Evolutionary conservation across 2,113 vertebrate genomes (phyloP).

Genomic region (Balaeniceps rex): DNA sequence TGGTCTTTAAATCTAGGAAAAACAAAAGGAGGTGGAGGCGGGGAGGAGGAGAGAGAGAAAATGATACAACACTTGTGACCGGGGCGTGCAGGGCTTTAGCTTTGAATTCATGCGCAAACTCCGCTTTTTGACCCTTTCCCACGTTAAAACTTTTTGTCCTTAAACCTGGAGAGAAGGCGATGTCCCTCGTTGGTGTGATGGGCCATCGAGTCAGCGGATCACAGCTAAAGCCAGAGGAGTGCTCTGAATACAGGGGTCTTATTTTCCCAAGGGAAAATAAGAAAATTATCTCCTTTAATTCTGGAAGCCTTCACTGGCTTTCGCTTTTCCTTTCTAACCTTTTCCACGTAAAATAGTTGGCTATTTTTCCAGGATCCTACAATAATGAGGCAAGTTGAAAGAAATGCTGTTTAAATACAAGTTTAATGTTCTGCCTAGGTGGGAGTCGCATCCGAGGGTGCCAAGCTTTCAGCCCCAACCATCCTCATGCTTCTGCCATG

Average conservation of each 20-base stretch:
- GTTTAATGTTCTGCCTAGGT: background rate
- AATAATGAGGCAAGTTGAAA: background rate
- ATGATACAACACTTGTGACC: background rate
- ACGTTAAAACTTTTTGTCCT: background rate
- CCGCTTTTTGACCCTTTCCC: background rate
- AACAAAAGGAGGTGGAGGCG: background rate
- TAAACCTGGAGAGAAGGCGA: background rate
- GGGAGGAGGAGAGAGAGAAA: background rate
- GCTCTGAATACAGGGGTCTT: background rate
- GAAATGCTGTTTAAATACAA: background rate
- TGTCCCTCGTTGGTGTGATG: background rate
- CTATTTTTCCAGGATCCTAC: background rate
- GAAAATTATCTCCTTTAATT: background rate
- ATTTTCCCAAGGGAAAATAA: background rate
- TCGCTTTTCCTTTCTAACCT: background rate
- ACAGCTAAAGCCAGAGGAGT: background rate
- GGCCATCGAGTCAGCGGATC: background rate
- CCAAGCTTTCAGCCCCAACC: background rate
- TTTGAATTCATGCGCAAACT: background rate
- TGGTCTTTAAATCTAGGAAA: background rate
- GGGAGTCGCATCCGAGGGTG: rapidly evolving
- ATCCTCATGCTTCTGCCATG: background rate
- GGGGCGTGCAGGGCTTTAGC: background rate
- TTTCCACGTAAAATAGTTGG: background rate
- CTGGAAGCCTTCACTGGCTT: background rate